phyloP scores from a whole-genome alignment of 1,140 invertebrate species.

The Eriosoma lanigerum region DNA sequence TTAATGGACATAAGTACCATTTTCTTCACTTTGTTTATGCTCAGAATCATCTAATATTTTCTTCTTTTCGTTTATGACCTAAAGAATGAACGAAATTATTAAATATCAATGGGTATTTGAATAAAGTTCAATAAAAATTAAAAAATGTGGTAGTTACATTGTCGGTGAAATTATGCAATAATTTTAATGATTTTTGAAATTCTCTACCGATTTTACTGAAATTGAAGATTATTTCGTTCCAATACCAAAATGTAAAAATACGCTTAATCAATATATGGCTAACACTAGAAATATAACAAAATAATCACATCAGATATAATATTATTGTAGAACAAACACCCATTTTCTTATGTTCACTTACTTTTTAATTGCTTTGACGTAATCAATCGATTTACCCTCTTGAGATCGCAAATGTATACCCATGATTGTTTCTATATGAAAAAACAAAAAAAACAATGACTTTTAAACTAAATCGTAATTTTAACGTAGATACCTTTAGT shows the following conservation, averaged over 20 bases:
- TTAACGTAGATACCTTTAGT: no score
- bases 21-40: neutral
- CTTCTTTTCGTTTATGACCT: neutral
- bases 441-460: neutral
- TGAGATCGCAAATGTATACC: slow-evolving; percentile 54
- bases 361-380: slow-evolving; percentile 53
- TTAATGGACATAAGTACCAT: no score
- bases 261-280: slow-evolving; percentile 49
- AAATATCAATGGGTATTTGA: no score
- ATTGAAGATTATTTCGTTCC: slow-evolving; percentile 53
- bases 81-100: neutral
- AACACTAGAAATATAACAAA: slow-evolving; percentile 47
- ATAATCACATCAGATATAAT: no score
- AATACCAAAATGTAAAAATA: slow-evolving; percentile 53
- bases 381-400: slow-evolving; percentile 53
- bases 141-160: slow-evolving; percentile 59
- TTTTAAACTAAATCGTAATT: no score
- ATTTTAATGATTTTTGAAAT: slow-evolving; percentile 63
- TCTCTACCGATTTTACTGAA: slow-evolving; percentile 56
- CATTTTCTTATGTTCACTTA: neutral
- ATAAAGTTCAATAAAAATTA: no score
- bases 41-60: neutral
- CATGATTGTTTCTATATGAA: slow-evolving; percentile 55
- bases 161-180: slow-evolving; percentile 70
- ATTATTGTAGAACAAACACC: no score